Conservation (phyloP, 1,140 invertebrate species). For the Pristionchus pacificus region DNA sequence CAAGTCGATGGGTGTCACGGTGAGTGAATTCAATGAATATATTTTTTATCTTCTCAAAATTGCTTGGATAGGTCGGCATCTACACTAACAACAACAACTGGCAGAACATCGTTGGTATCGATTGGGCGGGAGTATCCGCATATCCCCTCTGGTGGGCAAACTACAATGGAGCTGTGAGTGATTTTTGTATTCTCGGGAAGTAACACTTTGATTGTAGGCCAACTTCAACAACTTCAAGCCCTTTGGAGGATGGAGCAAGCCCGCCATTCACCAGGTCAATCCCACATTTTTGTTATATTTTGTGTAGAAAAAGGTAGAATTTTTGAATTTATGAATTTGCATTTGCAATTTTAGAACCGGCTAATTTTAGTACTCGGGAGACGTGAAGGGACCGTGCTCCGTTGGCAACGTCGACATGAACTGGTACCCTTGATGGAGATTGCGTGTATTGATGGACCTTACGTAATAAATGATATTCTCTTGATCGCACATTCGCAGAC, state of each 20-base stretch:
- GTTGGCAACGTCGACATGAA: no score
- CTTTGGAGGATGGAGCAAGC: constrained; percentile 31
- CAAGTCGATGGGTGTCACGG: constrained; percentile 20
- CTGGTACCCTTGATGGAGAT: no score
- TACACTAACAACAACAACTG: constrained; percentile 41
- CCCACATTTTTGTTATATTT: no score
- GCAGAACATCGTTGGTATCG: constrained; percentile 34
- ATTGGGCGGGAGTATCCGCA: constrained; percentile 26
- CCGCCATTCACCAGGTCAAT: constrained; percentile 34
- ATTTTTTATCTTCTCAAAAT: constrained; percentile 14
- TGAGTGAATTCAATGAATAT: constrained; percentile 26
- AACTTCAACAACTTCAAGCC: constrained; percentile 23
- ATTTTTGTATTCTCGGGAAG: no score
- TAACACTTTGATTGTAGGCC: neutral
- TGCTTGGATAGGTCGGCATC: constrained; percentile 8
- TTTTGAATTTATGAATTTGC: no score
- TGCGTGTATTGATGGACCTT: no score
- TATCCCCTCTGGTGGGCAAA: constrained; percentile 39
- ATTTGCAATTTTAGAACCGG: neutral
- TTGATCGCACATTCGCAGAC: no score
- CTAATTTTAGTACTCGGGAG: no score
- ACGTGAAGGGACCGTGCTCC: no score
- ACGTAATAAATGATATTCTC: no score
- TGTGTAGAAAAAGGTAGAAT: no score
- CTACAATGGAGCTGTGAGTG: no score